These are phyloP conservation scores for Pampus argenteus DNA, from an alignment of 2,797 vertebrate species.

Conservation along the genomic window DNA sequence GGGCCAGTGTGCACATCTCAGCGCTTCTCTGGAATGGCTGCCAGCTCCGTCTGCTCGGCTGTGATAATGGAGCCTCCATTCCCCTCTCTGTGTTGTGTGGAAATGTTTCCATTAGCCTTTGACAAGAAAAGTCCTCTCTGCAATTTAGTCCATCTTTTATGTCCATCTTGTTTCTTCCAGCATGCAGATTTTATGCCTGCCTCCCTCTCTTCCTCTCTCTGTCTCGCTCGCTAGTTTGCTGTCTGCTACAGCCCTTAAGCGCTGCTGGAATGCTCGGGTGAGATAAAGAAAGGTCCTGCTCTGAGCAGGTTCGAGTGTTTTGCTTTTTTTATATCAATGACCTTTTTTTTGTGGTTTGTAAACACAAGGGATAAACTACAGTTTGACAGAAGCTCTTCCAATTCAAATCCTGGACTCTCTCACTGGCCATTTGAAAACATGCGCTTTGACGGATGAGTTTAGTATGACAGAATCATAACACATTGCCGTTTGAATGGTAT, in stretches of 20 bases:
- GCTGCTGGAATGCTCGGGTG: constrained; percentile 77
- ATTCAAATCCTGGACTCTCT: constrained; percentile 64
- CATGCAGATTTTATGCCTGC: constrained; percentile 86
- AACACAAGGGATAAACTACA: constrained; percentile 79
- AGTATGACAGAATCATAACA: constrained; percentile 71
- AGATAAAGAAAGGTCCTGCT: constrained; percentile 83
- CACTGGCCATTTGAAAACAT: constrained; percentile 67
- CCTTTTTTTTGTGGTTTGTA: constrained; percentile 81
- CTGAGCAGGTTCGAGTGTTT: constrained; percentile 83
- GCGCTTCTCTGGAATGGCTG: constrained; percentile 83
- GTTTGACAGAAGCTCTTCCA: constrained; percentile 79
- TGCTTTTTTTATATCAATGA: constrained; percentile 81
- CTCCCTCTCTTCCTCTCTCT: constrained; percentile 70
- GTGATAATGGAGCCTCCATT: constrained; percentile 86
- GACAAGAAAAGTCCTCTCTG: constrained; percentile 87
- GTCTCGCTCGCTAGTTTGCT: constrained; percentile 68
- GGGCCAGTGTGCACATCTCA: constrained; percentile 83
- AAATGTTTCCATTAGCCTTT: constrained; percentile 90
- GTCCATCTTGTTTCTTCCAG: constrained; percentile 89
- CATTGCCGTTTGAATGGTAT: constrained; percentile 69
- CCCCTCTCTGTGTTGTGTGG: constrained; percentile 84
- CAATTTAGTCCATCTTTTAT: constrained; percentile 88
- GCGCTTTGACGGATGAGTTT: constrained; percentile 77
- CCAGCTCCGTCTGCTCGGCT: constrained; percentile 87
- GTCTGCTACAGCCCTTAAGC: constrained; percentile 79